A percentile compares a stretch with the other conserved stretches of the same genome.
Conservation (phyloP, 2,797 vertebrate species). For the Cichlasoma orientale region DNA sequence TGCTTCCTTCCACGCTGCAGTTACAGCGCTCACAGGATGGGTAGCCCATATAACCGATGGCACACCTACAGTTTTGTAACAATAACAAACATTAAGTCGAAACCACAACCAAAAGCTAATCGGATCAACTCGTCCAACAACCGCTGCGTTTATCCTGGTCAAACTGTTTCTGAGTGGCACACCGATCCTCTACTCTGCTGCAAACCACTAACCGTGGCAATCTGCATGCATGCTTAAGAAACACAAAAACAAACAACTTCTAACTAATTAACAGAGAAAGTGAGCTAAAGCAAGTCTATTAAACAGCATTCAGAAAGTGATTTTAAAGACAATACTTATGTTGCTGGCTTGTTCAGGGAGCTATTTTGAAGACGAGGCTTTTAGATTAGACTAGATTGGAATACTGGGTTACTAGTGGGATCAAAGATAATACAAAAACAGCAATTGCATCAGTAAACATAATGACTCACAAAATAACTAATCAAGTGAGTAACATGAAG, state of each 20-base stretch:
- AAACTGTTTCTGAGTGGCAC: not conserved
- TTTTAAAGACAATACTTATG: not conserved
- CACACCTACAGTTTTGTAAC: slow-evolving; percentile 79
- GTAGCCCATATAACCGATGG: slow-evolving; percentile 88
- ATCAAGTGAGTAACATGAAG: not conserved
- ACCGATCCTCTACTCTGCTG: not conserved
- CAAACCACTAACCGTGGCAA: slow-evolving; percentile 14
- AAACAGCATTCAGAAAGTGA: slow-evolving; percentile 16
- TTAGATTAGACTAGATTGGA: not conserved
- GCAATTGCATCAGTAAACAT: not conserved
- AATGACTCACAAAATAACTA: not conserved
- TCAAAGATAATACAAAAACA: not conserved
- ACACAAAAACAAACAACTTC: slow-evolving; percentile 4
- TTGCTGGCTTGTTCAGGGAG: not conserved
- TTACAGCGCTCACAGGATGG: slow-evolving; percentile 88
- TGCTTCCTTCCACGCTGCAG: slow-evolving; percentile 89
- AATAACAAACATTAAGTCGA: slow-evolving; percentile 28
- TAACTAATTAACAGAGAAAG: slow-evolving; percentile 14
- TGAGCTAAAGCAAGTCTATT: slow-evolving; percentile 22
- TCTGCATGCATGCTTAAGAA: slow-evolving; percentile 1
- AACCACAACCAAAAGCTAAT: slow-evolving; percentile 1
- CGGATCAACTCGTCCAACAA: slow-evolving; percentile 3
- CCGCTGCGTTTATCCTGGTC: not conserved
- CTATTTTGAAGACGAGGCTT: not conserved
- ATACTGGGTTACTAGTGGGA: not conserved